Conservation (phyloP, 2,797 vertebrate species). For the Coregonus ussuriensis region DNA sequence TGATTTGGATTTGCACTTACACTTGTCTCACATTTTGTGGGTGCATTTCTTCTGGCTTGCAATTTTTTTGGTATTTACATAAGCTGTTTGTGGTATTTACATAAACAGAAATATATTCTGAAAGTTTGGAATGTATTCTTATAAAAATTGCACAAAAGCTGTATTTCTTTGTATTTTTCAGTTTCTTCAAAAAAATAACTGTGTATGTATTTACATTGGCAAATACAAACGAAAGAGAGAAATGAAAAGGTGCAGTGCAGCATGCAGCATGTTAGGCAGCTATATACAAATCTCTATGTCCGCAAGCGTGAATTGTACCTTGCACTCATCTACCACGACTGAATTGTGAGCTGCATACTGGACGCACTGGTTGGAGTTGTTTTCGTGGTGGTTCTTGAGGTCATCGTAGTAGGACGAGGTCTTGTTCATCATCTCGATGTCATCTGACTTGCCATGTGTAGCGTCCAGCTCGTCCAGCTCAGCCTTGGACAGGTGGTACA, state of each 20-base stretch:
- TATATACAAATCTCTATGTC: slow-evolving; percentile 93
- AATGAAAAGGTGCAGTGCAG: slow-evolving; percentile 50
- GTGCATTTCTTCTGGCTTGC: neutral
- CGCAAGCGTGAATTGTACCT: slow-evolving; percentile 95
- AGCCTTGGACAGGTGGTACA: slow-evolving; percentile 94
- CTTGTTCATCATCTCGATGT: slow-evolving; percentile 96
- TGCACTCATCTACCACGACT: slow-evolving; percentile 97
- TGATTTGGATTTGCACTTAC: neutral
- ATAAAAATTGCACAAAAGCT: slow-evolving; percentile 55
- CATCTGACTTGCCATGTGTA: slow-evolving; percentile 84
- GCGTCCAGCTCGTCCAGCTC: slow-evolving; percentile 92
- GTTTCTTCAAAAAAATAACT: slow-evolving; percentile 34
- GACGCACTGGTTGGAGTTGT: slow-evolving; percentile 98
- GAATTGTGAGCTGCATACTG: slow-evolving; percentile 91
- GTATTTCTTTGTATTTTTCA: slow-evolving; percentile 20
- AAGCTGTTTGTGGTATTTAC: neutral
- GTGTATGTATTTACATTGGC: slow-evolving; percentile 32
- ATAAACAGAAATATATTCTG: neutral
- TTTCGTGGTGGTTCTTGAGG: slow-evolving; percentile 98
- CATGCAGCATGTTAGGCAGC: slow-evolving; percentile 72
- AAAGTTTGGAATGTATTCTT: neutral
- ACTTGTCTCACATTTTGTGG: neutral
- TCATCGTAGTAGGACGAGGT: slow-evolving; percentile 93
- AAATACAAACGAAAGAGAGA: slow-evolving; percentile 11
- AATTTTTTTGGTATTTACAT: neutral